Base-by-base conservation (phyloP, 2,888 invertebrate species). In the Rosalia funebris region DNA sequence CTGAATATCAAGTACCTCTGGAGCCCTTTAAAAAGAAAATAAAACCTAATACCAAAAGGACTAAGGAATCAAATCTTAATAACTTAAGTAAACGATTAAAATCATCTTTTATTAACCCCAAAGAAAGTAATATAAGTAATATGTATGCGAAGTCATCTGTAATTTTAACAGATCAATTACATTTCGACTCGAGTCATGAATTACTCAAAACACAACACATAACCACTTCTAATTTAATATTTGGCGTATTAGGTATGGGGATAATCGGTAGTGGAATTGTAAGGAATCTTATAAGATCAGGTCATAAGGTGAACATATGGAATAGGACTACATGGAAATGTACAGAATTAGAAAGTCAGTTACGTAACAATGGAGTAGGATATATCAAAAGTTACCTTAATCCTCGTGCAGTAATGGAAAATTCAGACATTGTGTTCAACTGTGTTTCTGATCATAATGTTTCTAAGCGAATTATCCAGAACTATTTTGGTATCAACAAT, bases 201-300 rank as follows among this genome's bases (percentile, higher is more conserved):
- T 12, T 52, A 25, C 11, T 53, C 1, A 25, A 2, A 1, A 53
- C 53, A 16, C 41, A 42, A 10, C n/a, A 42, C 17, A 42, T 53
- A 32, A 17, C 16, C 9, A 53, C 53, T 1, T 53, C 53, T 2
- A n/a, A 42, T 32, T 53, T 53, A 32, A 42, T 17, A 12, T 53
- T 53, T 32, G 53, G 53, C 2, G 42, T 53, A 2, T 32, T 53
- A 32, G 97, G 97, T 0, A 86, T 96, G 19, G 97, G 97, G 60
- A 93, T 94, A 78, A 96, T 98, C 92, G 97, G 97, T 45, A 90
- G 92, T 62, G 94, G 94, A 31, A 92, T 98, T 77, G 95, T 96
- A 10, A 96, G 95, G 85, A 97, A 97, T 82, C 86, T 98, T 53
- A 88, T 97, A 72, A 91, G 92, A 82, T 95, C 96, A 2, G 96